Evolutionary conservation across 2,113 vertebrate genomes (phyloP).

Genomic region (Crotalus tigris): DNA sequence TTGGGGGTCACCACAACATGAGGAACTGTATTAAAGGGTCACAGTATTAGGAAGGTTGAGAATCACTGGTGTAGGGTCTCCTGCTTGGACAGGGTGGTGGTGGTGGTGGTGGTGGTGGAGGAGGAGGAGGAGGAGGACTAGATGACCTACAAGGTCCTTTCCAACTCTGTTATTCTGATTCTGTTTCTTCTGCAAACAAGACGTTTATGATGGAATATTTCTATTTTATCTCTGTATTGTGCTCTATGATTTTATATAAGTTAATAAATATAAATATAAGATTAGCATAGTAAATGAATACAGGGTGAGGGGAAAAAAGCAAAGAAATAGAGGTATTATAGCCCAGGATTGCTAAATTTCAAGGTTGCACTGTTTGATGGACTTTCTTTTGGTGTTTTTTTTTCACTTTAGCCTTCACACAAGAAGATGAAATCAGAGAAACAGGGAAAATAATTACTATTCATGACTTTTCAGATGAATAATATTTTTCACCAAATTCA

Average conservation of each 20-base stretch:
- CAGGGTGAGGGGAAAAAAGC: too few relatives aligned
- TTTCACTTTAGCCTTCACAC: conserved; percentile 48
- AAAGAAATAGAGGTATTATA: neutral
- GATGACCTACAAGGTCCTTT: too few relatives aligned
- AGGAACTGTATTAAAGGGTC: too few relatives aligned
- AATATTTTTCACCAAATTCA: conserved; percentile 58
- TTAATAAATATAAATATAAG: neutral
- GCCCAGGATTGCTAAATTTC: neutral
- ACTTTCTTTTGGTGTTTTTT: neutral
- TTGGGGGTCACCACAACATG: too few relatives aligned
- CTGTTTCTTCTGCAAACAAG: neutral
- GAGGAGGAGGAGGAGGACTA: too few relatives aligned
- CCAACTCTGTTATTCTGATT: too few relatives aligned
- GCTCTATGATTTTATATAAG: neutral
- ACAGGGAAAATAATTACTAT: conserved; percentile 61
- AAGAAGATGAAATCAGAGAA: conserved; percentile 53
- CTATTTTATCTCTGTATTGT: neutral
- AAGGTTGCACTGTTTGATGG: neutral
- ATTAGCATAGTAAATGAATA: neutral
- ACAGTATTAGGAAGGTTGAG: too few relatives aligned
- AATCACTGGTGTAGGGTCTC: too few relatives aligned
- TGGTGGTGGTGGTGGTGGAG: too few relatives aligned
- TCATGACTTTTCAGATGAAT: conserved; percentile 52
- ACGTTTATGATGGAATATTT: neutral
- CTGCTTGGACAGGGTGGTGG: too few relatives aligned